Percentiles rank a stretch among this genome's conserved stretches.
Conservation (phyloP, 2,113 vertebrate genomes). For the Daboia siamensis region DNA sequence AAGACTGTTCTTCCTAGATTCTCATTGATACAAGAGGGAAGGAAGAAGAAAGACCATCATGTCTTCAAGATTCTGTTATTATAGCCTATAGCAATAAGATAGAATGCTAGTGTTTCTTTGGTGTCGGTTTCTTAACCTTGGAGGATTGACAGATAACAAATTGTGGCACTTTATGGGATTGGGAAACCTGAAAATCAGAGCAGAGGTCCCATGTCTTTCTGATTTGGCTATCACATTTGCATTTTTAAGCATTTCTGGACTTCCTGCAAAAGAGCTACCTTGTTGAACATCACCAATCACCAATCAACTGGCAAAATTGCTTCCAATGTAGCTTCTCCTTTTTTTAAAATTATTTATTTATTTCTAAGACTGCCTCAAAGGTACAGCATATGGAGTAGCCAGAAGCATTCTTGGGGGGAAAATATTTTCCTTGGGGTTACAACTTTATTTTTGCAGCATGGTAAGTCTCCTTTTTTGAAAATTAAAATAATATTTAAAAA, state of each 20-base stretch:
- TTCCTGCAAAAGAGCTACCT: neutral
- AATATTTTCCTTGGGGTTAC: neutral
- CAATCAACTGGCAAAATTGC: neutral
- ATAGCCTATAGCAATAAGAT: neutral
- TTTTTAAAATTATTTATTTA: neutral
- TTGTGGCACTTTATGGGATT: neutral
- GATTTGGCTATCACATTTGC: neutral
- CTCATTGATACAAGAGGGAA: neutral
- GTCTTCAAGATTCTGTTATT: neutral
- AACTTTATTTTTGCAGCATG: neutral
- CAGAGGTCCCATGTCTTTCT: neutral
- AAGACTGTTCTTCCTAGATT: neutral
- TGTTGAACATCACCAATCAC: neutral
- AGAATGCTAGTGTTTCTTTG: neutral
- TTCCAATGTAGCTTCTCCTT: neutral
- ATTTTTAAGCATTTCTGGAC: neutral
- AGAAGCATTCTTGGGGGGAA: neutral
- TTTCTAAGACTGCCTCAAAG: neutral
- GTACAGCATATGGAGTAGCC: neutral
- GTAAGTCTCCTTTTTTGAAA: neutral
- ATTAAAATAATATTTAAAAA: neutral
- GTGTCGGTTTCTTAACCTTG: neutral
- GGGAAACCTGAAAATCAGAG: neutral
- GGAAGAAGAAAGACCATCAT: neutral
- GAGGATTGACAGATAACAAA: neutral